Conservation (phyloP, 2,888 invertebrate species). For the Cyclophora albipunctata region DNA sequence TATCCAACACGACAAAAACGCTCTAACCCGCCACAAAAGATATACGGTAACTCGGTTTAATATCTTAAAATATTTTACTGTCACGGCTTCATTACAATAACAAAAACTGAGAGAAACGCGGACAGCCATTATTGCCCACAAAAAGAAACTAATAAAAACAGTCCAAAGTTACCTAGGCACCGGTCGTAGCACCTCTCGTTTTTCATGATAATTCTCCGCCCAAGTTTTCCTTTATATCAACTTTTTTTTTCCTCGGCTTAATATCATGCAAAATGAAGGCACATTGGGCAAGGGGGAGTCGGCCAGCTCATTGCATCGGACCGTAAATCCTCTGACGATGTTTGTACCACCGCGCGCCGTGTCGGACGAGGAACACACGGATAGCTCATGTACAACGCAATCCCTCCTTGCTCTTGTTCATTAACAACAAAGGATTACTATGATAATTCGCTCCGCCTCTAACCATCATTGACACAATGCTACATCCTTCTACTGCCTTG, state of each 20-base stretch:
- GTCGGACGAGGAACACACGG: conserved; percentile 5
- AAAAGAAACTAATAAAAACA: conserved; percentile 30
- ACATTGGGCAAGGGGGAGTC: conserved; percentile 28
- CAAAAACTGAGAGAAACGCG: conserved; percentile 7
- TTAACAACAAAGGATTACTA: too few species aligned
- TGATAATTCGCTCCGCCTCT: too few species aligned
- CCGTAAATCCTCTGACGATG: conserved; percentile 41
- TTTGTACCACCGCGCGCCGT: conserved; percentile 11
- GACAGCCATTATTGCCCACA: conserved; percentile 10
- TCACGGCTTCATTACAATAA: conserved; percentile 7
- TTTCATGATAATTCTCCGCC: conserved; percentile 54
- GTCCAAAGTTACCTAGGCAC: conserved; percentile 26
- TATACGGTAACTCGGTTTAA: neutral
- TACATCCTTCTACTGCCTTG: neutral
- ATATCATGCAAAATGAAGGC: conserved; percentile 63
- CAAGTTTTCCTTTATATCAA: conserved; percentile 51
- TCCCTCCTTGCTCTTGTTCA: too few species aligned
- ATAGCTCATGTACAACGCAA: conserved; percentile 6
- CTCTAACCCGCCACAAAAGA: too few species aligned
- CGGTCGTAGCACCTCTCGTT: conserved; percentile 35
- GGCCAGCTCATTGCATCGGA: conserved; percentile 46
- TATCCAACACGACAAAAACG: too few species aligned
- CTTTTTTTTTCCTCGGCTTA: conserved; percentile 56
- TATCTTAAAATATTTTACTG: neutral
- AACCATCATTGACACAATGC: too few species aligned